Evolutionary conservation across 1,140 invertebrate species (phyloP).

Genomic region (Palaemon carinicauda): DNA sequence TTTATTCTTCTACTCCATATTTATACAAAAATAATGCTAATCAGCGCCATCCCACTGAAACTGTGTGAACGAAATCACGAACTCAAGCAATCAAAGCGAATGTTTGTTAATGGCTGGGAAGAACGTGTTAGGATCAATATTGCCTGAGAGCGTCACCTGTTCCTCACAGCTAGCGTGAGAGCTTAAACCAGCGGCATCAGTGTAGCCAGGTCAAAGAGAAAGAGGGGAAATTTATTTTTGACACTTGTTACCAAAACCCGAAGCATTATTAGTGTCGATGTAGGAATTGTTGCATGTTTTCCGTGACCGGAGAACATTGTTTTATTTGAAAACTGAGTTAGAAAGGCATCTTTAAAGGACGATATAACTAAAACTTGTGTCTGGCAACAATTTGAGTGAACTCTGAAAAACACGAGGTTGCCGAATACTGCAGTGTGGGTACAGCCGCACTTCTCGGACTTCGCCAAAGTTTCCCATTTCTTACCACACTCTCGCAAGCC

Average conservation of each 20-base stretch:
- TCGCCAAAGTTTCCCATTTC: background rate
- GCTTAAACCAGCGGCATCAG: background rate
- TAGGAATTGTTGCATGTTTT: too few relatives aligned
- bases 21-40: too few relatives aligned
- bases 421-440: background rate
- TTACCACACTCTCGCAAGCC: background rate
- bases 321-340: background rate
- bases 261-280: background rate
- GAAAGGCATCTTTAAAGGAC: background rate
- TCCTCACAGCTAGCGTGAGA: slow-evolving; percentile 25
- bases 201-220: background rate
- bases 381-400: background rate
- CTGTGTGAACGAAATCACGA: background rate
- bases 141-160: slow-evolving; percentile 34
- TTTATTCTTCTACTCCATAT: background rate
- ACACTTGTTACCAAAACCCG: background rate
- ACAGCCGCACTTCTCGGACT: background rate
- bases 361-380: background rate
- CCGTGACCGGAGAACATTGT: background rate
- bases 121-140: background rate
- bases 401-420: slow-evolving; percentile 31
- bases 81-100: too few relatives aligned
- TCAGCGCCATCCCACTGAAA: background rate
- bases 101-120: background rate
- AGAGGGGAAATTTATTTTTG: background rate